Evolutionary conservation across 2,113 vertebrate genomes (phyloP).

Genomic region (Rissa tridactyla): DNA sequence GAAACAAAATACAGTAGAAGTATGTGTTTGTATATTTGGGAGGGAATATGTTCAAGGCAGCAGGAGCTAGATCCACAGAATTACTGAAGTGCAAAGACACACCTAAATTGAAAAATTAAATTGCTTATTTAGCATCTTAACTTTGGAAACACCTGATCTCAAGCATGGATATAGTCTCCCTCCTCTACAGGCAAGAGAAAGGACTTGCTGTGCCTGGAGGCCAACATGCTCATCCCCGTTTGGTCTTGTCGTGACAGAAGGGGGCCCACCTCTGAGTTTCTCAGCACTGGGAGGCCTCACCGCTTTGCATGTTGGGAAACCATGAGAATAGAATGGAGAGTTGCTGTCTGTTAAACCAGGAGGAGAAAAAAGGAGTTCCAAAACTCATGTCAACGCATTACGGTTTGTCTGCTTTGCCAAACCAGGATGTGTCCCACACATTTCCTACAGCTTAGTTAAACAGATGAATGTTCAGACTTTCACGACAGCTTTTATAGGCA

Average conservation of each 20-base stretch:
- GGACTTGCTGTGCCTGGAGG: accelerated
- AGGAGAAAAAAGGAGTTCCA: background rate
- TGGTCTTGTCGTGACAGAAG: background rate
- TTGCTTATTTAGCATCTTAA: background rate
- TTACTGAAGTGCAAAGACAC: background rate
- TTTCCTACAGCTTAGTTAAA: background rate
- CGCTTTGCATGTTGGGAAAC: background rate
- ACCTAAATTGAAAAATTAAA: background rate
- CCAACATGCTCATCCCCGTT: background rate
- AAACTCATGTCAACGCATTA: background rate
- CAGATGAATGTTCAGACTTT: background rate
- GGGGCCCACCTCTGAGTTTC: background rate
- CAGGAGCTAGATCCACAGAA: background rate
- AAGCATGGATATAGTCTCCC: background rate
- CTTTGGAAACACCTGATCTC: background rate
- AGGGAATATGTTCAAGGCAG: background rate
- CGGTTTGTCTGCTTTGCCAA: background rate
- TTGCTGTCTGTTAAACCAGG: background rate
- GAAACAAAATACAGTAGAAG: background rate
- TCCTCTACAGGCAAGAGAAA: background rate
- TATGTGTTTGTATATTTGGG: background rate
- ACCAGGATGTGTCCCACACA: background rate
- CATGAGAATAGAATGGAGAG: background rate
- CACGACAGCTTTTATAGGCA: background rate
- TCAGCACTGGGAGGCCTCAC: background rate